Base-by-base conservation (phyloP, 2,888 invertebrate species). In the Gerris lacustris region DNA sequence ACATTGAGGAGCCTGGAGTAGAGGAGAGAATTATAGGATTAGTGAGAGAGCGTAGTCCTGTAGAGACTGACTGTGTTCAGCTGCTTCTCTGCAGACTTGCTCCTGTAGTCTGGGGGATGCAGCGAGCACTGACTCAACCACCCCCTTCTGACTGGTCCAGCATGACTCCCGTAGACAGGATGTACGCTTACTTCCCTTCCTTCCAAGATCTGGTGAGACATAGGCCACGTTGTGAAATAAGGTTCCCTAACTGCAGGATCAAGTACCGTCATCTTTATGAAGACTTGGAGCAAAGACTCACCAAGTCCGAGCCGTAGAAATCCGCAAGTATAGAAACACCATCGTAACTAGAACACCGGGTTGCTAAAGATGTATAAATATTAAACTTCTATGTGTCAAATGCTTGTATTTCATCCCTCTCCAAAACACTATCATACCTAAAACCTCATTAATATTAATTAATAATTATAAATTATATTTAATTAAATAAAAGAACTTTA, bases 71-170 rank as follows among this genome's bases (percentile, higher is more conserved):
- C 69, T 92, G 91, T 76, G 82, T 91, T 5, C 86, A 87, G 77
- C 81, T 90, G 45, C 80, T 93, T 47, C 81, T 92, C 73, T 93
- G 93, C 79, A 92, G 92, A 81, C 85, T 86, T 73, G 85, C 88
- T 0, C 92, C 92, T 0, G 86, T 91, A 73, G 86, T 93, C 73
- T 84, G 84, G 81, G 87, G 87, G 75, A 91, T 91, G 86, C 92
- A 93, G 78, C 83, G 84, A 71, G 86, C 88, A 0, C 81, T 91
- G 71, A 83, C 70, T 1, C 66, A 67, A 63, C 69, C 72, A 7
- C 70, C 71, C 5, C 72, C 72, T 6, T 67, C 67, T 15, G 15
- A 66, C 18, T 75, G 74, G 74, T 31, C 71, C 63, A 63, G 67
- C 62, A 71, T 74, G 67, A 72, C 73, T 45, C 76, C 72, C 80